Percentiles rank a stretch among this genome's conserved stretches.
phyloP scores from a whole-genome alignment of 2,888 invertebrate species.

The Tenthredo scrophulariae region DNA sequence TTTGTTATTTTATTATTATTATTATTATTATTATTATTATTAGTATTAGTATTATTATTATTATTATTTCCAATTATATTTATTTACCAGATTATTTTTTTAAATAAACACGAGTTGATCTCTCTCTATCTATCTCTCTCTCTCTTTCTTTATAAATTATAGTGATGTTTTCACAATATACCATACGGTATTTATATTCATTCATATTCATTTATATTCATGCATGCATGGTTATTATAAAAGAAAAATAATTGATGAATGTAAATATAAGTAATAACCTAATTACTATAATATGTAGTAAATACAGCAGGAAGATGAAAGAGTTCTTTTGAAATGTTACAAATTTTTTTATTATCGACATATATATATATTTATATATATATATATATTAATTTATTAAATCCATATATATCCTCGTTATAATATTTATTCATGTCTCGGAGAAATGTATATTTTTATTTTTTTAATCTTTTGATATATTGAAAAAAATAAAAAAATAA shows the following conservation, averaged over 20 bases:
- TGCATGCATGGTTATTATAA: background rate
- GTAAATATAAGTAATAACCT: too few species aligned
- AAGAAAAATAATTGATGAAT: background rate
- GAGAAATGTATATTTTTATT: too few species aligned
- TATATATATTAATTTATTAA: background rate
- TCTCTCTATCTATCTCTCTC: background rate
- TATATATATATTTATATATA: too few species aligned
- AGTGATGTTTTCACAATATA: background rate
- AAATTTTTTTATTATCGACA: slow-evolving; percentile 32
- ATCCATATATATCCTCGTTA: background rate
- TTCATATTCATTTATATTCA: background rate
- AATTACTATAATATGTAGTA: too few species aligned
- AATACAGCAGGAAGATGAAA: background rate
- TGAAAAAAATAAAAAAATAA: background rate
- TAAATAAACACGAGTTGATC: background rate
- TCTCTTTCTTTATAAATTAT: background rate
- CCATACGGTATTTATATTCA: background rate
- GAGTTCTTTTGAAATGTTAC: background rate
- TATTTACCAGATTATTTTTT: too few species aligned
- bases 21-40: too few species aligned
- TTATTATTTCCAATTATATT: background rate
- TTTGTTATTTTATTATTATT: too few species aligned
- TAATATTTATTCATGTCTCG: background rate
- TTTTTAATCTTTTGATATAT: background rate
- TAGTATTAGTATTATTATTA: background rate